A percentile compares a stretch with the other conserved stretches of the same genome.
These are phyloP conservation scores for Apis laboriosa DNA, from an alignment of 1,140 invertebrate genomes.

Conservation along the genomic window DNA sequence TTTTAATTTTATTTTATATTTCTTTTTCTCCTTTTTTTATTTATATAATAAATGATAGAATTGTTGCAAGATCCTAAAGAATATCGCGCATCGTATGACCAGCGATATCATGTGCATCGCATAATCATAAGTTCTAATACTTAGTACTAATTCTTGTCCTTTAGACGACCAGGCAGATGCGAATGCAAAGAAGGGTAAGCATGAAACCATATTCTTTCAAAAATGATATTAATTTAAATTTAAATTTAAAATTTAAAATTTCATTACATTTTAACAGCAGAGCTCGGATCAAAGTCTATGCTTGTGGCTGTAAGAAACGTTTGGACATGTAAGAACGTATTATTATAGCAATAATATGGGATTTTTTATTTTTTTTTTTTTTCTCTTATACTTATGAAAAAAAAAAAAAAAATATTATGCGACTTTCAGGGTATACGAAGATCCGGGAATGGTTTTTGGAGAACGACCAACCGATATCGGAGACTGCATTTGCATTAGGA, in stretches of 20 bases:
- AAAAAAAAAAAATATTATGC: too few relatives aligned
- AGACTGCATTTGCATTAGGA: constrained; percentile 15
- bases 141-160: constrained; percentile 55
- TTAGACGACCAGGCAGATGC: constrained; percentile 59
- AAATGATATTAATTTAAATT: neutral
- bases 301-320: constrained; percentile 53
- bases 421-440: constrained; percentile 6
- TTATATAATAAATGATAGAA: too few relatives aligned
- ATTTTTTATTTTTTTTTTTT: neutral
- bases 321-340: constrained; percentile 22
- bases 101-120: constrained; percentile 22
- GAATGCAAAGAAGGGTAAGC: constrained; percentile 59
- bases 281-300: constrained; percentile 38
- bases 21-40: neutral
- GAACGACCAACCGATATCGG: constrained; percentile 27
- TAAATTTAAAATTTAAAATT: neutral
- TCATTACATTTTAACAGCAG: constrained; percentile 12
- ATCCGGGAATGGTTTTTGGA: constrained; percentile 24
- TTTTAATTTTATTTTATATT: neutral
- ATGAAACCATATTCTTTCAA: neutral
- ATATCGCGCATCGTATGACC: constrained; percentile 55
- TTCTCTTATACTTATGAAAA: neutral
- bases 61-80: constrained; percentile 6
- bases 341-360: neutral
- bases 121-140: constrained; percentile 61